Conservation (phyloP, 2,888 invertebrate species). For the Idaea dimidiata region DNA sequence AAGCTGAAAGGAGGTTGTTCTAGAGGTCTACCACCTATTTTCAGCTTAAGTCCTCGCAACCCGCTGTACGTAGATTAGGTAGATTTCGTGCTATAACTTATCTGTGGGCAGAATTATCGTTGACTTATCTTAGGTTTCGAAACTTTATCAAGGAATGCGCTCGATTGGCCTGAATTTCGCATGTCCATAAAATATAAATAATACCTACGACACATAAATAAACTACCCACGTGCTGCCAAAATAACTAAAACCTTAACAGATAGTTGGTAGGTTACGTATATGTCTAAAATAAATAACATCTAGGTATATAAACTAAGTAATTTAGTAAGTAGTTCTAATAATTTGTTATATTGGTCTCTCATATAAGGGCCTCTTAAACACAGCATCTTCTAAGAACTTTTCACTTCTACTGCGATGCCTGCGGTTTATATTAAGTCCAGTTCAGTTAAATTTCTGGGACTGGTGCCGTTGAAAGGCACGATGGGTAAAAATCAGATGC, state of each 20-base stretch:
- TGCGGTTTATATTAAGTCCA: no score
- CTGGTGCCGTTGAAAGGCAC: no score
- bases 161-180: conserved; percentile 15
- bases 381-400: no score
- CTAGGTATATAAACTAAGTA: background rate
- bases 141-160: background rate
- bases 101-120: background rate
- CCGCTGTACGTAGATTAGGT: no score
- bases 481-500: no score
- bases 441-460: no score
- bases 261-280: background rate
- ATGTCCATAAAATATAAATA: conserved; percentile 11
- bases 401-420: no score
- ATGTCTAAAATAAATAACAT: background rate
- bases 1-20: no score
- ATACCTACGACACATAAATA: background rate
- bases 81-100: background rate
- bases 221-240: conserved; percentile 12
- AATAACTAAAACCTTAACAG: background rate
- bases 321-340: background rate
- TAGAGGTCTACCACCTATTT: no score
- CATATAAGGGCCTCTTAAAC: no score
- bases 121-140: background rate
- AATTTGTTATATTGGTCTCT: no score
- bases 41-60: no score